A percentile compares a stretch with the other conserved stretches of the same genome.
Evolutionary conservation across 92 coral and sea anemone species (phyloP).

Genomic region (Bergia sp.): DNA sequence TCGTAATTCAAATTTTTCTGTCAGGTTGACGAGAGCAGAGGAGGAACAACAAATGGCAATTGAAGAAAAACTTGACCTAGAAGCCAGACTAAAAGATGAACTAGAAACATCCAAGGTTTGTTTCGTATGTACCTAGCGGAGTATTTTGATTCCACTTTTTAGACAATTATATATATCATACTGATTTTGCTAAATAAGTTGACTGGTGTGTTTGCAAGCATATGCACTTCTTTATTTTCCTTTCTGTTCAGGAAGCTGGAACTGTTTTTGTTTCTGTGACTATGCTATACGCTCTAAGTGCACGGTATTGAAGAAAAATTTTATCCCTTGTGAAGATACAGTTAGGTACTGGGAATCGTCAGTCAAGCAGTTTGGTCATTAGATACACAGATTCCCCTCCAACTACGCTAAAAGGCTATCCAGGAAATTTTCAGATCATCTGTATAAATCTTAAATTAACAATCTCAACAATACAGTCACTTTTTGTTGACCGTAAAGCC

Average conservation of each 20-base stretch:
- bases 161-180: neutral
- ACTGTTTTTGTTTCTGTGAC: too few relatives aligned
- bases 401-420: too few relatives aligned
- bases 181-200: neutral
- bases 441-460: neutral
- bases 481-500: neutral
- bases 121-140: neutral
- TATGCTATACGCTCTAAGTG: too few relatives aligned
- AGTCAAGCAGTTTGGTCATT: too few relatives aligned
- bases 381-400: too few relatives aligned
- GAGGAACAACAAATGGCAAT: conserved; percentile 85
- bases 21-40: conserved; percentile 84
- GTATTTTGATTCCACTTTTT: neutral
- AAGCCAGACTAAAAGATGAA: conserved; percentile 85
- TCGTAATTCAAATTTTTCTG: neutral
- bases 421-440: too few relatives aligned
- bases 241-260: too few relatives aligned
- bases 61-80: conserved; percentile 83
- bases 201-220: neutral
- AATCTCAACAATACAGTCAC: too few relatives aligned
- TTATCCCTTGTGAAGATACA: too few relatives aligned
- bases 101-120: conserved; percentile 81
- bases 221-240: too few relatives aligned
- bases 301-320: too few relatives aligned
- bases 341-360: too few relatives aligned